Conservation (phyloP, 1,140 invertebrate genomes). For the Nixonia krombeini region DNA sequence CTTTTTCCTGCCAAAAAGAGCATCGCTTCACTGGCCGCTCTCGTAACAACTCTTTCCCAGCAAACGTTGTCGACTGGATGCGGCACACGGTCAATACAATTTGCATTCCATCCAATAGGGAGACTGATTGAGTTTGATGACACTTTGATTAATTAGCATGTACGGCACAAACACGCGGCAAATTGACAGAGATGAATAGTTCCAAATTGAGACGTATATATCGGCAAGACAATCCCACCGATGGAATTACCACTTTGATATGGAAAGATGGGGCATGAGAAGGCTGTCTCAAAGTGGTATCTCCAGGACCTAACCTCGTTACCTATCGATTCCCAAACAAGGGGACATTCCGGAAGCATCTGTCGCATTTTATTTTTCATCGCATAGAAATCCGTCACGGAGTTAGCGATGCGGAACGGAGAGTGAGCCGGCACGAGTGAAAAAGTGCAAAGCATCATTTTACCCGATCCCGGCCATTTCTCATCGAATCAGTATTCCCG, state of each 20-base stretch:
- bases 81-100: constrained; percentile 3
- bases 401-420: too few relatives aligned
- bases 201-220: not conserved
- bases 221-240: not conserved
- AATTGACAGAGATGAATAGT: constrained; percentile 15
- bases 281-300: too few relatives aligned
- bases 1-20: not conserved
- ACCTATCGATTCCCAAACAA: too few relatives aligned
- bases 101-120: constrained; percentile 18
- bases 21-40: not conserved
- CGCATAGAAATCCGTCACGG: too few relatives aligned
- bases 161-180: not conserved
- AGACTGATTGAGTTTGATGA: constrained; percentile 21
- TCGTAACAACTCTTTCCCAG: not conserved
- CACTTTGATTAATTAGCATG: constrained; percentile 13
- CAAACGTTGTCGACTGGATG: not conserved
- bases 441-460: too few relatives aligned
- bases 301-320: too few relatives aligned
- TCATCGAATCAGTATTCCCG: constrained; percentile 21
- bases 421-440: too few relatives aligned
- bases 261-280: too few relatives aligned
- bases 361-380: too few relatives aligned
- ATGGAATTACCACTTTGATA: too few relatives aligned
- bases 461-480: too few relatives aligned
- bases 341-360: too few relatives aligned